Evolutionary conservation across 2,888 invertebrate genomes (phyloP).

Genomic region (Eledona agricola): DNA sequence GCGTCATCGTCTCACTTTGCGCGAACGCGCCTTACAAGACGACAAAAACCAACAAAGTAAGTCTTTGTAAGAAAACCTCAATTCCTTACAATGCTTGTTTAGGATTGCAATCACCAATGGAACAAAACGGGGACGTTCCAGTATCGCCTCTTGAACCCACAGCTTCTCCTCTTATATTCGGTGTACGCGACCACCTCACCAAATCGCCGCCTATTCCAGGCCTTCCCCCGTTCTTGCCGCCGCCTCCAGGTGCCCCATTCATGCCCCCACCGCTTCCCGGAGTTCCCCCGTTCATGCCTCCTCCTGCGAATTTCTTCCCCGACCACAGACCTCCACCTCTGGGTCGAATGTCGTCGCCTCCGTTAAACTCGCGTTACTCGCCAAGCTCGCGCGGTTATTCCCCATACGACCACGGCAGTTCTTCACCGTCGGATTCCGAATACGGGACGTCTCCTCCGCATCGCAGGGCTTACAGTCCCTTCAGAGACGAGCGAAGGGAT

Average conservation of each 20-base stretch:
- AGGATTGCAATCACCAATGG: conserved; percentile 68
- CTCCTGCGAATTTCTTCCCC: conserved; percentile 60
- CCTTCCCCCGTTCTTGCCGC: conserved; percentile 72
- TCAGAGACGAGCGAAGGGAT: conserved; percentile 56
- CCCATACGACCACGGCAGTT: conserved; percentile 69
- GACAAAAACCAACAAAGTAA: conserved; percentile 65
- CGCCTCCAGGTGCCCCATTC: conserved; percentile 59
- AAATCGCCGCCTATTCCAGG: conserved; percentile 68
- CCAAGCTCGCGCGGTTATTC: conserved; percentile 61
- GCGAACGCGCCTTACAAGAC: conserved; percentile 65
- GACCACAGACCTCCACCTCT: conserved; percentile 67
- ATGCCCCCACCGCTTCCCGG: conserved; percentile 64
- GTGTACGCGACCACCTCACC: conserved; percentile 58
- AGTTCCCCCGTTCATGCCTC: conserved; percentile 62
- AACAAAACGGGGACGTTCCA: conserved; percentile 64
- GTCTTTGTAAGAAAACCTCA: conserved; percentile 44
- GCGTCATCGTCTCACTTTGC: conserved; percentile 69
- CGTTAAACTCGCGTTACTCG: conserved; percentile 65
- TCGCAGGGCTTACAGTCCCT: conserved; percentile 62
- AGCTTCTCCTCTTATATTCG: conserved; percentile 62
- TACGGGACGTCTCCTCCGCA: conserved; percentile 68
- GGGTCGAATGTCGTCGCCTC: conserved; percentile 67
- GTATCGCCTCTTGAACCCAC: conserved; percentile 63
- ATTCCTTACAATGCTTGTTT: conserved; percentile 36
- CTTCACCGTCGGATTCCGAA: conserved; percentile 69